Percentiles rank a stretch among this genome's conserved stretches.
phyloP scores from a whole-genome alignment of 2,797 vertebrate genomes.

The Coccyzus lansbergi region DNA sequence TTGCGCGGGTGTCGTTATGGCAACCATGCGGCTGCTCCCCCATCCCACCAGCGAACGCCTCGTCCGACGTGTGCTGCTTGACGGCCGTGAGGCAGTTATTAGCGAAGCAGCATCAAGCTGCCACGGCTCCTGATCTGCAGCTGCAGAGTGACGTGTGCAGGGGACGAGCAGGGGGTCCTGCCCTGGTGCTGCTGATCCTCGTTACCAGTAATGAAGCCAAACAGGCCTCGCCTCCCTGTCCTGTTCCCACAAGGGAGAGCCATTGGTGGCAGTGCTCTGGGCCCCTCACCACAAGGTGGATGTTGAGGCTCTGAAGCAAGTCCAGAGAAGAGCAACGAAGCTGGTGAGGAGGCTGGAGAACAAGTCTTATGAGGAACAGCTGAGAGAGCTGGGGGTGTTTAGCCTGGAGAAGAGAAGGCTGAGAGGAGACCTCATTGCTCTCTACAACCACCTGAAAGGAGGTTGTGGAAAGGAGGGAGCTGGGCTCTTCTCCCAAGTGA shows the following conservation, averaged over 20 bases:
- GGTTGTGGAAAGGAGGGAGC: no score
- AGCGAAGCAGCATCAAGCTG: accelerated
- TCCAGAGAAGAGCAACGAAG: no score
- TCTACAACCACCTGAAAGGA: no score
- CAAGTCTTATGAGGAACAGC: no score
- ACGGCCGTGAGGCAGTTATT: background rate
- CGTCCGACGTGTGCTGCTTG: background rate
- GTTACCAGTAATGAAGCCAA: accelerated
- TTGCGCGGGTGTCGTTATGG: slow-evolving; percentile 48
- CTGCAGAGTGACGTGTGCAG: accelerated
- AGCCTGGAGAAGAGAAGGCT: no score
- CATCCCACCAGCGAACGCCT: background rate
- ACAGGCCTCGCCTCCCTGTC: accelerated
- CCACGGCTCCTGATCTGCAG: accelerated
- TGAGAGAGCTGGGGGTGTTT: no score
- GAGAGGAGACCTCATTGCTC: no score
- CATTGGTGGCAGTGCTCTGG: accelerated
- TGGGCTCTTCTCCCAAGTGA: no score
- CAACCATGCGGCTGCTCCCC: slow-evolving; percentile 12
- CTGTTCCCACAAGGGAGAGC: accelerated
- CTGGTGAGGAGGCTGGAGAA: no score
- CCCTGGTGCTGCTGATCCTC: background rate
- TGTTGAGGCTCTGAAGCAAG: no score
- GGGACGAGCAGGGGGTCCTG: background rate
- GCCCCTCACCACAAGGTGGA: no score